Base-by-base conservation (phyloP, 2,888 invertebrate species). In the Anoncus sp. region DNA sequence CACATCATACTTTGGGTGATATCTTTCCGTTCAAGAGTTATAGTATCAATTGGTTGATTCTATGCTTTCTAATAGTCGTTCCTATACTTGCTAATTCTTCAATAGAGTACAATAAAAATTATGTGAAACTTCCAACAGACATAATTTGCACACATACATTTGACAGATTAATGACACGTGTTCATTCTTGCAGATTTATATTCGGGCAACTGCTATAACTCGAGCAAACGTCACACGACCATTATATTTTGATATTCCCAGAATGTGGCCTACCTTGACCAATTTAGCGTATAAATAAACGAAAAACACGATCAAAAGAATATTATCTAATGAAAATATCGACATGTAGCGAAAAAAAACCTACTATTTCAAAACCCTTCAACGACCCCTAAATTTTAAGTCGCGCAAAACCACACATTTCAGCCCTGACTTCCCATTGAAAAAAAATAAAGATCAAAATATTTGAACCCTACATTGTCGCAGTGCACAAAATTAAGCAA, bases 161-260 rank as follows among this genome's bases (percentile, higher is more conserved):
- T 7, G 20, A 47, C 45, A n/a, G n/a, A 60, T 43, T 7, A 7
- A 2, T 18, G n/a, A 9, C 22, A 24, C 40, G 27, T 43, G 20
- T 5, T n/a, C 24, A 43, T 24, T 10, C 10, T 45, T 12, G 60
- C 27, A 62, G 45, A 57, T 45, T 43, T 20, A 1, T 9, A 45
- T 27, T 14, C 31, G 22, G 16, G 14, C 7, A 60, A 60, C 24
- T 60, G 14, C 10, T 9, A 6, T 16, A 16, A 60, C 24, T 43
- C 16, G 45, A 45, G 57, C 10, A 47, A 27, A 27, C 45, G 27
- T 47, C 14, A 31, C 47, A 1, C 16, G 31, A 47, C 45, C 45
- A 16, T 62, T 45, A 45, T 45, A 45, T 62, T 27, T 62, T 24
- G 16, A 62, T 16, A 27, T 43, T 40, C 18, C 31, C 3, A 31